Percentiles rank a stretch among this genome's conserved stretches.
Evolutionary conservation across 2,113 vertebrate species (phyloP).

Genomic region (Corydoras maculifer): DNA sequence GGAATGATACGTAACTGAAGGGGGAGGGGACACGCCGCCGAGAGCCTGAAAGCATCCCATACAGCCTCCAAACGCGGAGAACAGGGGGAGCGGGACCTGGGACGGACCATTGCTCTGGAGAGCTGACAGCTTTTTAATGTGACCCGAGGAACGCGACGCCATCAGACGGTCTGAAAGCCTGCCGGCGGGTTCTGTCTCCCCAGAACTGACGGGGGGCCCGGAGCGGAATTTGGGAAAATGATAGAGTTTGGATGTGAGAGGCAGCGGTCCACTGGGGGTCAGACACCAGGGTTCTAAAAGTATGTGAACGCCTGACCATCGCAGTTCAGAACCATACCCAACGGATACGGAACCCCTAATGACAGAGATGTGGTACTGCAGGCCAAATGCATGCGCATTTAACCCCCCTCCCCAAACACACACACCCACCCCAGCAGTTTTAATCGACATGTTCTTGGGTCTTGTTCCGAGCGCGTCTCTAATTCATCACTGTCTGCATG

Average conservation of each 20-base stretch:
- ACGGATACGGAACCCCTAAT: no score
- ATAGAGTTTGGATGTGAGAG: background rate
- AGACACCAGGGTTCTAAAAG: background rate
- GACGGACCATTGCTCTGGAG: constrained; percentile 18
- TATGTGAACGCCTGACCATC: no score
- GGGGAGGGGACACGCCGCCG: constrained; percentile 3
- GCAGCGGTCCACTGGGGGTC: constrained; percentile 15
- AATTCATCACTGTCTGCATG: background rate
- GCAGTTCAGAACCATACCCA: no score
- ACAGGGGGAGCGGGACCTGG: constrained; percentile 12
- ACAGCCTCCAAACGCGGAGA: constrained; percentile 8
- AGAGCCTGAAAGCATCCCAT: constrained; percentile 16
- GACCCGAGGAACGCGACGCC: constrained; percentile 1
- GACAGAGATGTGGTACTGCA: no score
- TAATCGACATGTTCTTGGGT: background rate
- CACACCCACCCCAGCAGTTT: background rate
- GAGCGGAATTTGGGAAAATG: constrained; percentile 10
- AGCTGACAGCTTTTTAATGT: constrained; percentile 27
- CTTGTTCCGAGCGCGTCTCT: background rate
- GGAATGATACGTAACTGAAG: background rate
- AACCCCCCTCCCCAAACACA: no score
- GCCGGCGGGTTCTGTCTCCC: constrained; percentile 19
- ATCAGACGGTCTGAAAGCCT: constrained; percentile 5
- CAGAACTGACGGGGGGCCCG: constrained; percentile 19
- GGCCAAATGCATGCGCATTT: no score